Evolutionary conservation across 1,140 invertebrate genomes (phyloP).

Genomic region (Dendroctonus valens): DNA sequence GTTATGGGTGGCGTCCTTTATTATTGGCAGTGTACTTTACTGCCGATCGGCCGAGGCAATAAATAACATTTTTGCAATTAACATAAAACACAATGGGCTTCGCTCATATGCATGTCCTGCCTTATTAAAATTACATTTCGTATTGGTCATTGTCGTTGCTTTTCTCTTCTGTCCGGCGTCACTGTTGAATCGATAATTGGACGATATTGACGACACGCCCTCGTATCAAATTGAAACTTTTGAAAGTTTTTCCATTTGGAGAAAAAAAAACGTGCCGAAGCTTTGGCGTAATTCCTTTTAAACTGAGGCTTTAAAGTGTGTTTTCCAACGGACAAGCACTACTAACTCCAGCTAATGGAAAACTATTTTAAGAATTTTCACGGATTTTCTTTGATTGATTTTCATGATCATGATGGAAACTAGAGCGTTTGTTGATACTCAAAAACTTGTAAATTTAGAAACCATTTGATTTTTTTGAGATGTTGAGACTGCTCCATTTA

Average conservation of each 20-base stretch:
- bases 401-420: no score
- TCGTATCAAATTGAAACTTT: not conserved
- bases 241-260: no score
- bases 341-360: no score
- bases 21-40: slow-evolving; percentile 34
- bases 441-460: no score
- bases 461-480: no score
- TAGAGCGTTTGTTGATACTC: no score
- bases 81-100: slow-evolving; percentile 31
- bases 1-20: slow-evolving; percentile 32
- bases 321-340: no score
- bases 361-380: no score
- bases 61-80: slow-evolving; percentile 34
- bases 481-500: no score
- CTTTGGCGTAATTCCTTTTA: no score
- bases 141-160: slow-evolving; percentile 21
- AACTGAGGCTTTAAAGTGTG: no score
- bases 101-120: slow-evolving; percentile 29
- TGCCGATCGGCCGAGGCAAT: slow-evolving; percentile 26
- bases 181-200: slow-evolving; percentile 21
- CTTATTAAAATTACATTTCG: slow-evolving; percentile 29
- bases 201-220: slow-evolving; percentile 19
- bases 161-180: slow-evolving; percentile 4
- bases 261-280: not conserved
- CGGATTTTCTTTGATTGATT: no score